phyloP scores from a whole-genome alignment of 2,888 invertebrate genomes.

The Belgica antarctica region DNA sequence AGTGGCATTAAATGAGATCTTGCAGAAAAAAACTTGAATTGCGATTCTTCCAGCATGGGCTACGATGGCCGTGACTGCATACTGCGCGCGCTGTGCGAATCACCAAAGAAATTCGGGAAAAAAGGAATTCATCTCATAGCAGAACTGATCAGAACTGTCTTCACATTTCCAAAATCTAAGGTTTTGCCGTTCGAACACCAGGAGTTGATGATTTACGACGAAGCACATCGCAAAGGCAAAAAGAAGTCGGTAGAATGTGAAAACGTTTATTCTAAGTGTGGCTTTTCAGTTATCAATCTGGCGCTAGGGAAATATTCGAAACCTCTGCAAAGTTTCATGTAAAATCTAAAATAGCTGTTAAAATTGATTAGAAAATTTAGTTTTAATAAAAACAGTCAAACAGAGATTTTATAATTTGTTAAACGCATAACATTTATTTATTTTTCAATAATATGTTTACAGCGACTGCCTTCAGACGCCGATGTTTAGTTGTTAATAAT shows the following conservation, averaged over 20 bases:
- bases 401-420: conserved; percentile 55
- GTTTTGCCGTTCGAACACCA: conserved; percentile 64
- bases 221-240: conserved; percentile 61
- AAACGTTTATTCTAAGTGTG: conserved; percentile 61
- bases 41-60: conserved; percentile 66
- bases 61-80: conserved; percentile 71
- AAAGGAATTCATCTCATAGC: conserved; percentile 65
- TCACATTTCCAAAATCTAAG: conserved; percentile 65
- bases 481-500: conserved; percentile 43
- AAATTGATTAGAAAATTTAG: neutral
- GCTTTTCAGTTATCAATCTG: conserved; percentile 69
- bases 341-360: conserved; percentile 4
- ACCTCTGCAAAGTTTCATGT: conserved; percentile 30
- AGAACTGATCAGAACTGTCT: conserved; percentile 66
- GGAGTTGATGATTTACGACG: conserved; percentile 65
- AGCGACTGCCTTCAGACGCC: too few species aligned
- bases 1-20: conserved; percentile 49
- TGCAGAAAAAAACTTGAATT: too few species aligned
- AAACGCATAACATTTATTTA: conserved; percentile 71
- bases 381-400: neutral
- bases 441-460: conserved; percentile 58
- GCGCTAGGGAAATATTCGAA: conserved; percentile 60
- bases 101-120: conserved; percentile 62
- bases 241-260: conserved; percentile 56
- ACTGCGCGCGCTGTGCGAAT: conserved; percentile 70